These are phyloP conservation scores for Pinna nobilis DNA, from an alignment of 1,140 invertebrate species.

Conservation along the genomic window DNA sequence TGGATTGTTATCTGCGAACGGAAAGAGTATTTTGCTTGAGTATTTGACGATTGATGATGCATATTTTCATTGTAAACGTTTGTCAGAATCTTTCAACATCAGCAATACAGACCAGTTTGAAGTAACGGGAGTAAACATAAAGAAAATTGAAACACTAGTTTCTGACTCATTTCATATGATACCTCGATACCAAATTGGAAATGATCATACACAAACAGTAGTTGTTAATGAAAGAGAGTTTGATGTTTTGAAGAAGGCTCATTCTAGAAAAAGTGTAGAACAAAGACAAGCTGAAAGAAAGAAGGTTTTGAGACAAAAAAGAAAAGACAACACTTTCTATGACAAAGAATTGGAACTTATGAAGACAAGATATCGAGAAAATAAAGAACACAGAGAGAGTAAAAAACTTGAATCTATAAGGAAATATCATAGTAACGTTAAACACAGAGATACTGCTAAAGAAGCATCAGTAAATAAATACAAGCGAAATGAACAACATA, in stretches of 20 bases:
- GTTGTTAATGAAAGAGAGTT: not conserved
- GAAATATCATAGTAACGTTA: constrained; percentile 4
- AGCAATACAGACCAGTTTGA: not conserved
- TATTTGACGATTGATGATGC: not conserved
- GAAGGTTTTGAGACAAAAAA: not conserved
- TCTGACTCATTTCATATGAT: no score
- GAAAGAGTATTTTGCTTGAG: not conserved
- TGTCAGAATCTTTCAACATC: not conserved
- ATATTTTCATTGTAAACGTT: not conserved
- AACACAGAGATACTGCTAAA: constrained; percentile 7
- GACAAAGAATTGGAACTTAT: no score
- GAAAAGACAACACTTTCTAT: not conserved
- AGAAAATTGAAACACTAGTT: no score
- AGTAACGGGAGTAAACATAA: not conserved
- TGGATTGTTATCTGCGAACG: not conserved
- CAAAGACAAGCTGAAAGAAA: not conserved
- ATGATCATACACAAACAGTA: no score
- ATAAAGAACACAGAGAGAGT: not conserved
- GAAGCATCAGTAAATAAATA: not conserved
- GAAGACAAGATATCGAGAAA: not conserved
- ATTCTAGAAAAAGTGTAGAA: not conserved
- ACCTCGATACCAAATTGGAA: no score
- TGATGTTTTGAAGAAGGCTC: not conserved
- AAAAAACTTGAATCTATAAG: not conserved
- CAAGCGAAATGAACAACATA: not conserved